These are phyloP conservation scores for Riptortus pedestris DNA, from an alignment of 1,140 invertebrate genomes.

Conservation along the genomic window DNA sequence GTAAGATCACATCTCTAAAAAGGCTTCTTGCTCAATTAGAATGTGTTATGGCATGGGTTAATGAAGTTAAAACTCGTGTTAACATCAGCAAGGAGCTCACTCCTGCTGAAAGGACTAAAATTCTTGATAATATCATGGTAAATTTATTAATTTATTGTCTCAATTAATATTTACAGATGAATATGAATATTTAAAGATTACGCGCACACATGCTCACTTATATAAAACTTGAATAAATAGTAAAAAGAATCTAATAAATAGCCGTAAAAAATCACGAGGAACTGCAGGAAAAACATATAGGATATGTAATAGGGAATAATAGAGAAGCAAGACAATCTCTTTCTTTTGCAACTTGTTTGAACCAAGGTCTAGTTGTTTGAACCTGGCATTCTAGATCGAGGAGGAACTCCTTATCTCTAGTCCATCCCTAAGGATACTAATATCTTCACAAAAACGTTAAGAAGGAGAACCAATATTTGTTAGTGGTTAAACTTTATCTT, in stretches of 20 bases:
- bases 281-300: no score
- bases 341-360: no score
- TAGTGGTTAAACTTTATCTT: no score
- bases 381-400: no score
- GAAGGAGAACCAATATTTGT: no score
- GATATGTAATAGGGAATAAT: no score
- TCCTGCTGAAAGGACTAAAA: constrained; percentile 41
- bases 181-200: not conserved
- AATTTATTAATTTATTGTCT: constrained; percentile 24
- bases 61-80: constrained; percentile 42
- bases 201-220: not conserved
- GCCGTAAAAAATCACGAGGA: no score
- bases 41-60: constrained; percentile 45
- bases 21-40: constrained; percentile 49
- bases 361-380: no score
- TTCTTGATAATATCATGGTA: constrained; percentile 51
- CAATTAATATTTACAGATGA: not conserved
- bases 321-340: no score
- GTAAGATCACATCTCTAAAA: constrained; percentile 47
- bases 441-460: no score
- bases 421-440: no score
- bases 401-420: no score
- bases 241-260: not conserved
- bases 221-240: not conserved
- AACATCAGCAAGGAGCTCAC: constrained; percentile 42